A percentile compares a stretch with the other conserved stretches of the same genome.
Conservation (phyloP, 2,797 vertebrate species). For the Rhinichthys osculus region DNA sequence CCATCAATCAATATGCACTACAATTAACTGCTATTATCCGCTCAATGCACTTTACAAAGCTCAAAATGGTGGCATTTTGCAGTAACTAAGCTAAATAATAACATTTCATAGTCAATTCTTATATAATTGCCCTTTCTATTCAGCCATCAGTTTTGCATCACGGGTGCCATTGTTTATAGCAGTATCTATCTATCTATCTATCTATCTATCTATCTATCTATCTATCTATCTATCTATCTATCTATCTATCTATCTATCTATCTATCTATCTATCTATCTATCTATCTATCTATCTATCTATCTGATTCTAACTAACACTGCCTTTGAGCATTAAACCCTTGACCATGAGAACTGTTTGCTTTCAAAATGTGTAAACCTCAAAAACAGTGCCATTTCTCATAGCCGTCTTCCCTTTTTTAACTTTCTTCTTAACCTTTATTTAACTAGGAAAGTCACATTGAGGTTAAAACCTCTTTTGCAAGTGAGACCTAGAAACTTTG, state of each 20-base stretch:
- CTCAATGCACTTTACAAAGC: conserved; percentile 19
- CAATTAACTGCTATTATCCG: conserved; percentile 33
- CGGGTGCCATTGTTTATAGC: not conserved
- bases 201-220: no score
- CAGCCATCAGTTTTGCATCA: not conserved
- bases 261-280: conserved; percentile 17
- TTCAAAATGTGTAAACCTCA: not conserved
- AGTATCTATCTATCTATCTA: not conserved
- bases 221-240: no score
- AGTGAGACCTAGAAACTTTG: no score
- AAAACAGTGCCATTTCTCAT: not conserved
- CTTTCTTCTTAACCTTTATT: no score
- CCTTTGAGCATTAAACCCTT: not conserved
- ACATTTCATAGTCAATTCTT: not conserved
- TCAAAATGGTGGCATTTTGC: conserved; percentile 2
- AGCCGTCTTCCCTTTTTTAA: not conserved
- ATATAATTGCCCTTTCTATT: not conserved
- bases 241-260: no score
- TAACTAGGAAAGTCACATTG: no score
- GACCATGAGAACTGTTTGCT: not conserved
- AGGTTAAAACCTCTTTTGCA: no score
- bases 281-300: not conserved
- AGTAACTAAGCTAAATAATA: conserved; percentile 1
- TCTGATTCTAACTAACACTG: not conserved
- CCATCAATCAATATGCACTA: conserved; percentile 23